Percentiles rank a stretch among this genome's conserved stretches.
Conservation (phyloP, 2,797 vertebrate species). For the Danio choprae region DNA sequence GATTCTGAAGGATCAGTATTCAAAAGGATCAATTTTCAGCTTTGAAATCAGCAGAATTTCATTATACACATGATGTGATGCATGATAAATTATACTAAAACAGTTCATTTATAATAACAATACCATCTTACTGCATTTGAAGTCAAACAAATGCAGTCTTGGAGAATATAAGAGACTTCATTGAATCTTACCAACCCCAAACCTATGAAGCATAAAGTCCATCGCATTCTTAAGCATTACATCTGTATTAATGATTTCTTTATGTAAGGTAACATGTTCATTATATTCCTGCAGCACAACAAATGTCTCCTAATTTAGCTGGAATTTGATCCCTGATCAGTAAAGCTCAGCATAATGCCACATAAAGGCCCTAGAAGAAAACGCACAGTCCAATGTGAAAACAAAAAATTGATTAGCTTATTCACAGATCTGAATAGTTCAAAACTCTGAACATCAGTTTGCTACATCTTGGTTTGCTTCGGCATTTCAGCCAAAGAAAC, state of each 20-base stretch:
- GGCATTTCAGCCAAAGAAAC: conserved; percentile 28
- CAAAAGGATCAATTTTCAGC: neutral
- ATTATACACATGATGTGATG: neutral
- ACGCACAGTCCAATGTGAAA: neutral
- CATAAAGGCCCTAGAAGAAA: conserved; percentile 9
- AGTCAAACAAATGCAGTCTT: neutral
- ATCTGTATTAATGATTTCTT: neutral
- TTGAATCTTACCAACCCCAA: neutral
- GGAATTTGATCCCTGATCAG: conserved; percentile 18
- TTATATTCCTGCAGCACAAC: neutral
- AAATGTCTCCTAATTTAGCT: neutral
- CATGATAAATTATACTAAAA: neutral
- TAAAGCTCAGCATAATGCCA: conserved; percentile 1
- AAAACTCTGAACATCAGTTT: neutral
- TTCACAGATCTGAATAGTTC: conserved; percentile 10
- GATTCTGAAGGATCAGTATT: neutral
- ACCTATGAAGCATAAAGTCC: neutral
- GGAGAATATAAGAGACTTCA: neutral
- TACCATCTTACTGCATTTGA: neutral
- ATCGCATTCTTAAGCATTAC: neutral
- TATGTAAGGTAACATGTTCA: neutral
- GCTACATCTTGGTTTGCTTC: conserved; percentile 70
- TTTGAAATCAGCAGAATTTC: neutral
- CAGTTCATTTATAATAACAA: neutral
- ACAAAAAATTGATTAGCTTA: conserved; percentile 28